Evolutionary conservation across 2,113 vertebrate genomes (phyloP).

Genomic region (human (Homo sapiens)): GRCh38 chr1:111480001-111480500

Average conservation of each 20-base stretch:
- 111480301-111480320: not conserved
- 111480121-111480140: too few species aligned
- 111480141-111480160: not conserved
- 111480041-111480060: not conserved
- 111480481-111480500: not conserved
- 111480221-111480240: not conserved
- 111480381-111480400: not conserved
- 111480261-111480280: not conserved
- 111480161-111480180: not conserved
- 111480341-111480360: not conserved
- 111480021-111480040: not conserved
- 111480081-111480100: not conserved
- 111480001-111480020: not conserved
- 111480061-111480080: not conserved
- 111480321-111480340: not conserved
- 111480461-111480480: too few species aligned
- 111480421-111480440: not conserved
- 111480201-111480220: not conserved
- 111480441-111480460: not conserved
- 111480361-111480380: not conserved
- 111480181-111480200: not conserved
- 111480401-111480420: not conserved
- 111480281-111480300: not conserved
- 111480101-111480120: not conserved
- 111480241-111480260: not conserved